These are phyloP conservation scores for Orestias chungarensis DNA, from an alignment of 2,797 vertebrate species.

Conservation along the genomic window DNA sequence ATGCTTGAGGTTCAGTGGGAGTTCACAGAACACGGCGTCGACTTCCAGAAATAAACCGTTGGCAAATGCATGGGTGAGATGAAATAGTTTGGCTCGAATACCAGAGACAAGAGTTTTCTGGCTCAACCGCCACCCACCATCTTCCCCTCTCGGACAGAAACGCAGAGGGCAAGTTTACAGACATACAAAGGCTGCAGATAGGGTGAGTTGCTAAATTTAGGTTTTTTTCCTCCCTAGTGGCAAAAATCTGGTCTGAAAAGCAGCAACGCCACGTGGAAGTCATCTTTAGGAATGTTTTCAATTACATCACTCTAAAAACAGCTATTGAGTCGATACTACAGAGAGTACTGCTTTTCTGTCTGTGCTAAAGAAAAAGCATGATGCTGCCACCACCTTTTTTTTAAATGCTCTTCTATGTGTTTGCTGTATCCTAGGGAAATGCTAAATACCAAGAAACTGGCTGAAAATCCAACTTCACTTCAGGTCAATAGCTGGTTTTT, in stretches of 20 bases:
- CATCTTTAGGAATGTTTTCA: slow-evolving; percentile 3
- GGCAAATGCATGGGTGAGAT: slow-evolving; percentile 80
- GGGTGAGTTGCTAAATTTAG: slow-evolving; percentile 16
- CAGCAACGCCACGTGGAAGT: background rate
- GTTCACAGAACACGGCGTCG: slow-evolving; percentile 74
- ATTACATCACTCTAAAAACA: background rate
- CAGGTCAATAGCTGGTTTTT: too few species aligned
- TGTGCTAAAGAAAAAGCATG: too few species aligned
- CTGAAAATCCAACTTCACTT: too few species aligned
- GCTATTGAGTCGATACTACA: background rate
- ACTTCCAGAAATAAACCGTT: slow-evolving; percentile 82
- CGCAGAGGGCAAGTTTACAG: slow-evolving; percentile 22
- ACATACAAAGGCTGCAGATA: slow-evolving; percentile 30
- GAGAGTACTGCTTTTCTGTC: background rate
- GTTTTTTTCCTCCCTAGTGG: background rate
- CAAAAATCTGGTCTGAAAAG: slow-evolving; percentile 14
- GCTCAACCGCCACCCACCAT: slow-evolving; percentile 17
- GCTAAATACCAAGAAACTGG: too few species aligned
- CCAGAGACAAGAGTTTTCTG: slow-evolving; percentile 65
- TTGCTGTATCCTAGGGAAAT: background rate
- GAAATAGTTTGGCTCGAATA: slow-evolving; percentile 73
- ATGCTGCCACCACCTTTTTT: too few species aligned
- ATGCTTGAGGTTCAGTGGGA: slow-evolving; percentile 77
- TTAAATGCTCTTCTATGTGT: background rate
- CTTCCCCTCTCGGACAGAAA: slow-evolving; percentile 26